phyloP scores from a whole-genome alignment of 2,888 invertebrate genomes.

The Melinaea menophilus region DNA sequence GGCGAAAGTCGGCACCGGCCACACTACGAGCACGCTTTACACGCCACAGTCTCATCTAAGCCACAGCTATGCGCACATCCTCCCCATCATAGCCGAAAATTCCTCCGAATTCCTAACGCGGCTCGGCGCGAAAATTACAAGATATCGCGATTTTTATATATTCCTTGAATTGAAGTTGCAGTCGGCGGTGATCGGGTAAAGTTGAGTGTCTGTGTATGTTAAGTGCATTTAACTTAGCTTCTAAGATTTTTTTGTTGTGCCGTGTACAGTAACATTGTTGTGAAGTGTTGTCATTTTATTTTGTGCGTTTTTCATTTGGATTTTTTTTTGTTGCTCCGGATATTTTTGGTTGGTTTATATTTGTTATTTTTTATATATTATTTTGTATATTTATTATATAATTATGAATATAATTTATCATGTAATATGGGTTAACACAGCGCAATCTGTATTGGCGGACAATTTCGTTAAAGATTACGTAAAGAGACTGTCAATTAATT shows the following conservation, averaged over 20 bases:
- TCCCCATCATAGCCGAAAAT: slow-evolving; percentile 74
- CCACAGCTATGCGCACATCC: slow-evolving; percentile 76
- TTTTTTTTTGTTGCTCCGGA: slow-evolving; percentile 67
- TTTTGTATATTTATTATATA: slow-evolving; percentile 22
- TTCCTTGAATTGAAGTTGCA: slow-evolving; percentile 49
- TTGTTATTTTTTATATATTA: slow-evolving; percentile 38
- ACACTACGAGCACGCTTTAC: slow-evolving; percentile 65
- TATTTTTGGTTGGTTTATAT: slow-evolving; percentile 69
- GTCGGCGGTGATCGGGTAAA: slow-evolving; percentile 74
- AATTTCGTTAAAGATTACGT: slow-evolving; percentile 9
- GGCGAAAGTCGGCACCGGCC: slow-evolving; percentile 73
- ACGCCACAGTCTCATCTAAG: slow-evolving; percentile 76
- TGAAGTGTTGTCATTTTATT: slow-evolving; percentile 69
- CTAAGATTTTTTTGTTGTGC: slow-evolving; percentile 60
- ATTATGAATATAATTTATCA: slow-evolving; percentile 18
- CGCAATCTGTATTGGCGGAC: slow-evolving; percentile 3
- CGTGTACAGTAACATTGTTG: slow-evolving; percentile 65
- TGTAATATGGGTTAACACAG: slow-evolving; percentile 2
- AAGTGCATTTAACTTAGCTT: slow-evolving; percentile 66
- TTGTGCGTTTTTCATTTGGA: slow-evolving; percentile 74
- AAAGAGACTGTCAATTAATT: slow-evolving; percentile 15
- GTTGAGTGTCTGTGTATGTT: slow-evolving; percentile 69
- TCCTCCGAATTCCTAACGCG: slow-evolving; percentile 60
- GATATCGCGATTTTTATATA: slow-evolving; percentile 46
- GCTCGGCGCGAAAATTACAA: slow-evolving; percentile 59